Percentiles rank a stretch among this genome's conserved stretches.
Conservation (phyloP, 2,797 vertebrate species). For the Crax fasciolata region DNA sequence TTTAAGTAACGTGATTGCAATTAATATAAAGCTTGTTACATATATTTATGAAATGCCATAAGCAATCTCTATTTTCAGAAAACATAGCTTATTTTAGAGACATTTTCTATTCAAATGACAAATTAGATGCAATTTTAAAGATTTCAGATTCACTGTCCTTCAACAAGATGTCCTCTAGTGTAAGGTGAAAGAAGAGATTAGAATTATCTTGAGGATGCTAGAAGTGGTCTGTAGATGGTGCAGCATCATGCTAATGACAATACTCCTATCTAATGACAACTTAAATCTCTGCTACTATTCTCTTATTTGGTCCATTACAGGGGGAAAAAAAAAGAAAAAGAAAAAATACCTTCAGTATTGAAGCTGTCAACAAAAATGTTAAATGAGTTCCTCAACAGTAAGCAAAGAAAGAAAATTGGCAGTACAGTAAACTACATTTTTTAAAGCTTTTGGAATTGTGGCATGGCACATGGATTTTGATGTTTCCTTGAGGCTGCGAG, state of each 20-base stretch:
- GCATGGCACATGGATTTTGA: background rate
- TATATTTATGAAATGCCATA: background rate
- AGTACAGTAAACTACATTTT: background rate
- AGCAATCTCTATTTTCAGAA: background rate
- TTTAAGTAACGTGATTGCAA: background rate
- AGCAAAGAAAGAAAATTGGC: background rate
- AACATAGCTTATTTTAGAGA: background rate
- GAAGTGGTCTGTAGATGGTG: background rate
- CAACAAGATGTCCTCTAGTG: background rate
- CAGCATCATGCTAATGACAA: background rate
- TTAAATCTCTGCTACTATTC: background rate
- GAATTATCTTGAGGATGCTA: slow-evolving; percentile 15
- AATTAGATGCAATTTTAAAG: background rate
- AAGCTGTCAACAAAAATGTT: background rate
- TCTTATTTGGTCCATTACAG: background rate
- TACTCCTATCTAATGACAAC: background rate
- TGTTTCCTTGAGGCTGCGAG: slow-evolving; percentile 14
- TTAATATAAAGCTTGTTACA: background rate
- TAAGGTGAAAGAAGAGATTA: slow-evolving; percentile 45
- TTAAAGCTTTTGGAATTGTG: background rate
- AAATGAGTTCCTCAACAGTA: background rate
- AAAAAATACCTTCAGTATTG: background rate
- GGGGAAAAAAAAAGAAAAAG: slow-evolving; percentile 3
- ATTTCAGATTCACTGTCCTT: background rate
- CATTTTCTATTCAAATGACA: background rate